Percentiles rank a stretch among this genome's conserved stretches.
Conservation (phyloP, 1,140 invertebrate genomes). For the Penaeus chinensis region DNA sequence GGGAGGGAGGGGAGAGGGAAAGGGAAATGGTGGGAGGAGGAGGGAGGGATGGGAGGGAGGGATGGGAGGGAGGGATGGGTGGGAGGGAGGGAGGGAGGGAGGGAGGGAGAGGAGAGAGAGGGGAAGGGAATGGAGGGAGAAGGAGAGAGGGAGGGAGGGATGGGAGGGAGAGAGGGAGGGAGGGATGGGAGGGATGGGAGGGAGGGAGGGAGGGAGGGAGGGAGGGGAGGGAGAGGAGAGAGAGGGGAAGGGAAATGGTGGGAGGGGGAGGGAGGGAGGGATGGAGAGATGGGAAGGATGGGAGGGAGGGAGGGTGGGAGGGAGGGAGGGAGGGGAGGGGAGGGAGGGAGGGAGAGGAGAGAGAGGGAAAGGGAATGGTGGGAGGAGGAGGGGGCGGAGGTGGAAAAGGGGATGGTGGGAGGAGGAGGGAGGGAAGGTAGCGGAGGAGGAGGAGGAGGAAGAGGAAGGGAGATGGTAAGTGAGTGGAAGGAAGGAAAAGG, state of each 20-base stretch:
- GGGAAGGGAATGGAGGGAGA: no score
- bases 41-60: no score
- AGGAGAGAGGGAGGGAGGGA: no score
- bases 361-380: background rate
- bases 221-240: background rate
- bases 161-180: no score
- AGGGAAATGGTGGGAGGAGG: no score
- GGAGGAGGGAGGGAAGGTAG: background rate
- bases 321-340: background rate
- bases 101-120: no score
- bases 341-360: background rate
- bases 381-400: background rate
- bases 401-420: background rate
- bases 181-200: no score
- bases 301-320: background rate
- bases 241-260: background rate
- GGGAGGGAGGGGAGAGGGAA: no score
- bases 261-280: no score
- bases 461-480: background rate
- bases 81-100: no score
- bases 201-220: background rate
- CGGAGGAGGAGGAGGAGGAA: background rate
- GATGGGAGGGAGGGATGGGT: no score
- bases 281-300: background rate
- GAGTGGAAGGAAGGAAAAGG: background rate